Evolutionary conservation across 1,140 invertebrate genomes (phyloP).

Genomic region (Neodiprion pinetum): DNA sequence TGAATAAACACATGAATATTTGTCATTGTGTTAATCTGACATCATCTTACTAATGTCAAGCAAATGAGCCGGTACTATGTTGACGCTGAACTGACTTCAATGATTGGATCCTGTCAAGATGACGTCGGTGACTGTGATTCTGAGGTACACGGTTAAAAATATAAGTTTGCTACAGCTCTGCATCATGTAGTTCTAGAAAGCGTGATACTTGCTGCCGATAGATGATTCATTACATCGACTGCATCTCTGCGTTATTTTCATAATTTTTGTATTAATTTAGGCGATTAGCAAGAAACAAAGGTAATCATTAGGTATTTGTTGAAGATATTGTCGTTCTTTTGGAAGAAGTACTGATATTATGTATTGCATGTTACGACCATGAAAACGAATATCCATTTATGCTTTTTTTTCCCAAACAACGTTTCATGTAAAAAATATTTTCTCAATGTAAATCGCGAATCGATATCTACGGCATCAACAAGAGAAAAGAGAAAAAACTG

Average conservation of each 20-base stretch:
- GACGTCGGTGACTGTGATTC: conserved; percentile 67
- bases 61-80: conserved; percentile 76
- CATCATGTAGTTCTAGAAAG: conserved; percentile 56
- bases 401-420: too few relatives aligned
- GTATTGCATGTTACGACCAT: neutral
- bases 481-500: too few relatives aligned
- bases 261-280: conserved; percentile 5
- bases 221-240: conserved; percentile 7
- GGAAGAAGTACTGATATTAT: neutral
- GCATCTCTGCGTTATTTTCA: conserved; percentile 2
- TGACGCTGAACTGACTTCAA: conserved; percentile 74
- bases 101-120: conserved; percentile 70
- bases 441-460: too few relatives aligned
- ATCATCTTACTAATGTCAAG: conserved; percentile 60
- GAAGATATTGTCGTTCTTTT: neutral
- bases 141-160: conserved; percentile 63
- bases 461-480: too few relatives aligned
- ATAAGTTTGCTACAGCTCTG: conserved; percentile 53
- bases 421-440: too few relatives aligned
- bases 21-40: conserved; percentile 11
- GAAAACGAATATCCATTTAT: neutral
- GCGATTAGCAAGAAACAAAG: neutral
- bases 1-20: conserved; percentile 16
- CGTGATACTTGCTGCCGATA: conserved; percentile 28
- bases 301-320: neutral